Percentiles rank a stretch among this genome's conserved stretches.
phyloP scores from a whole-genome alignment of 1,140 invertebrate genomes.

The Probaryconus sp. region DNA sequence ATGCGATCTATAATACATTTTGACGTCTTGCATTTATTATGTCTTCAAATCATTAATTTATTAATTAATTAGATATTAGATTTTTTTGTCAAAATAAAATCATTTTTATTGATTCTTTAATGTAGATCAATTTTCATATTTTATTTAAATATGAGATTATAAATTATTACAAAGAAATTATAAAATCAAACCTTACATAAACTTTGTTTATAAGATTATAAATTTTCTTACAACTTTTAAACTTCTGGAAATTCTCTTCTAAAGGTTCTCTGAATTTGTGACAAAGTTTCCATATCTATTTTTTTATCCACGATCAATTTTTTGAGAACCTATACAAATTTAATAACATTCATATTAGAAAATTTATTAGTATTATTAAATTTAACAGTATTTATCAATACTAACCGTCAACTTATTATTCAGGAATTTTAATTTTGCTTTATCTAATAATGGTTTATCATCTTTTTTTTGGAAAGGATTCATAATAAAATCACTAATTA shows the following conservation, averaged over 20 bases:
- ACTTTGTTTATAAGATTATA: no score
- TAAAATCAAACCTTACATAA: conserved; percentile 2
- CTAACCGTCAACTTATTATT: conserved; percentile 64
- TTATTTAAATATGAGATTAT: no score
- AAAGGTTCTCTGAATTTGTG: conserved; percentile 64
- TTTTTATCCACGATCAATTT: conserved; percentile 44
- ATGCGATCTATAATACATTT: no score
- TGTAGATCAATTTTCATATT: no score
- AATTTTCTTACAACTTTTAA: conserved; percentile 17
- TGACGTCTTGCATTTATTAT: no score
- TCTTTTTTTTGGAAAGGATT: conserved; percentile 42
- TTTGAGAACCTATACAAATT: conserved; percentile 19
- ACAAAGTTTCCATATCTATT: conserved; percentile 63
- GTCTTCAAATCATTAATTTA: no score
- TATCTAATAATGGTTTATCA: conserved; percentile 25
- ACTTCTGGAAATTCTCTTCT: conserved; percentile 58
- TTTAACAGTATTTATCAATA: background rate
- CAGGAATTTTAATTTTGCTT: conserved; percentile 62
- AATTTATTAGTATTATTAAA: background rate
- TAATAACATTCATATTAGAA: background rate
- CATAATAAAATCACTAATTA: conserved; percentile 68
- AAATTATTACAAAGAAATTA: background rate
- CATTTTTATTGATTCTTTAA: no score
- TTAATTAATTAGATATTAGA: no score
- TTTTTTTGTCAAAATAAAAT: no score